A percentile compares a stretch with the other conserved stretches of the same genome.
Conservation (phyloP, 2,113 vertebrate species). For the Anguilla japonica region DNA sequence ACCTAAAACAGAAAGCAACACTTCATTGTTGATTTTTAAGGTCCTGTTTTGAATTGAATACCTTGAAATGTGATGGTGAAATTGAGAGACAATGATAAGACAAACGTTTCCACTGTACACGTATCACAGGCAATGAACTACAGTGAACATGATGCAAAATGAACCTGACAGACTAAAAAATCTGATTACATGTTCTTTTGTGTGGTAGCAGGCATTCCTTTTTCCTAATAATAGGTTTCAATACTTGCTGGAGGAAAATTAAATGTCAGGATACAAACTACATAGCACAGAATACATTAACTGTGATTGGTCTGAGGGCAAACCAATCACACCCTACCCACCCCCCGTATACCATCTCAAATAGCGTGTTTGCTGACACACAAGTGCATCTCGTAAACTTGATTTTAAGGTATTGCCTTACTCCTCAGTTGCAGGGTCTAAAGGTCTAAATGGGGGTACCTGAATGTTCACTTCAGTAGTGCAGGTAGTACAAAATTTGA, state of each 20-base stretch:
- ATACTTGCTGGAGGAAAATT: not conserved
- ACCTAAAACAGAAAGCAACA: not conserved
- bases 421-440: not conserved
- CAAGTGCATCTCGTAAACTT: too few species aligned
- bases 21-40: not conserved
- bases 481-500: not conserved
- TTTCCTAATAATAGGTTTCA: not conserved
- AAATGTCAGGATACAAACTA: not conserved
- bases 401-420: too few species aligned
- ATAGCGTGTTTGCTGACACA: too few species aligned
- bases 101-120: not conserved
- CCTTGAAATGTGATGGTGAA: too few species aligned
- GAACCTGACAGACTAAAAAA: not conserved
- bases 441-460: not conserved
- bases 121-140: not conserved
- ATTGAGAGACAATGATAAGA: not conserved
- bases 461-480: not conserved
- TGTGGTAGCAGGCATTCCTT: not conserved
- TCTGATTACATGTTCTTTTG: not conserved
- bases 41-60: not conserved
- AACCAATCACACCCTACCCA: not conserved
- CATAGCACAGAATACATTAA: not conserved
- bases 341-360: too few species aligned
- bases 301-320: not conserved
- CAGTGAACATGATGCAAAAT: not conserved